Percentiles rank a stretch among this genome's conserved stretches.
These are phyloP conservation scores for Habrosyne pyritoides DNA, from an alignment of 2,888 invertebrate genomes.

Conservation along the genomic window DNA sequence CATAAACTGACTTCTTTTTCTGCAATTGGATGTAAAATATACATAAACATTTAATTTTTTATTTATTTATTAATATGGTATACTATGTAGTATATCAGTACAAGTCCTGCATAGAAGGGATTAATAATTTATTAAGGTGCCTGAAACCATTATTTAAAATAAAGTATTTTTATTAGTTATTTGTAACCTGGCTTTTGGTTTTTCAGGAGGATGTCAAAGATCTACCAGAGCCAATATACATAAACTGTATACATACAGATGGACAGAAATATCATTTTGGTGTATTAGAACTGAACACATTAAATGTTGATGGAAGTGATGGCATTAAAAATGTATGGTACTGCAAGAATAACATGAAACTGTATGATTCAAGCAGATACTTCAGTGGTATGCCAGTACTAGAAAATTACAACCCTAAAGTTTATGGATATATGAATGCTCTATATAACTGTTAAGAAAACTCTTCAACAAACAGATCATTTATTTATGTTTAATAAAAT, in stretches of 20 bases:
- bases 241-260: constrained; percentile 93
- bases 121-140: too few relatives aligned
- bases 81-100: too few relatives aligned
- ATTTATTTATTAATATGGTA: too few relatives aligned
- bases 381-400: constrained; percentile 86
- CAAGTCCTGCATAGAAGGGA: too few relatives aligned
- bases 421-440: constrained; percentile 90
- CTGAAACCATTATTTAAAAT: too few relatives aligned
- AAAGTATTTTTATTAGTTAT: too few relatives aligned
- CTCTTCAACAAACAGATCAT: too few relatives aligned
- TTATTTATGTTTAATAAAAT: too few relatives aligned
- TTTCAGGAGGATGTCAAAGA: constrained; percentile 84
- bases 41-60: too few relatives aligned
- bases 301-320: constrained; percentile 84
- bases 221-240: constrained; percentile 89
- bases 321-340: constrained; percentile 92
- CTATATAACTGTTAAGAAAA: constrained; percentile 89
- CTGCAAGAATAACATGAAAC: constrained; percentile 84
- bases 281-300: constrained; percentile 92
- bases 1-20: too few relatives aligned
- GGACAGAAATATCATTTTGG: constrained; percentile 91
- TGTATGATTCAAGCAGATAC: constrained; percentile 87
- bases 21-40: too few relatives aligned
- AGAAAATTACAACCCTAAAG: constrained; percentile 90
- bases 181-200: too few relatives aligned